Conservation (phyloP, 1,140 invertebrate genomes). For the Drosophila prosaltans region DNA sequence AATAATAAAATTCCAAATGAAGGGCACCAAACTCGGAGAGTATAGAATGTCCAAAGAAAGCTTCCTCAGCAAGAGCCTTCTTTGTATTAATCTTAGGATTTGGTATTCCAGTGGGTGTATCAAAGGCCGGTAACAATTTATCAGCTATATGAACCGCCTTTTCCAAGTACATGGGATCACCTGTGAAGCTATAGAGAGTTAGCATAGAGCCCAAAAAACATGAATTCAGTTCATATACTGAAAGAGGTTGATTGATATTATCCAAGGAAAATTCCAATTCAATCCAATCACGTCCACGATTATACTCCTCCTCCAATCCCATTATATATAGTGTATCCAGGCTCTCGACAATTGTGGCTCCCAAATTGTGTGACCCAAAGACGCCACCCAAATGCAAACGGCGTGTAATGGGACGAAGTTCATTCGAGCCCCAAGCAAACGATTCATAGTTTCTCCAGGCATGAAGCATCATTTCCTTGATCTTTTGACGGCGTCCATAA, state of each 20-base stretch:
- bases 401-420: conserved; percentile 94
- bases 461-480: conserved; percentile 93
- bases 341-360: conserved; percentile 97
- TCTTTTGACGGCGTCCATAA: conserved; percentile 40
- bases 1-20: conserved; percentile 97
- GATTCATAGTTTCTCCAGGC: conserved; percentile 97
- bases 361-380: conserved; percentile 93
- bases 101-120: conserved; percentile 98
- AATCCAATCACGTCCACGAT: conserved; percentile 96
- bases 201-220: conserved; percentile 97
- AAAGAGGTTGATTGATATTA: conserved; percentile 93
- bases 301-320: conserved; percentile 96
- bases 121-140: conserved; percentile 97
- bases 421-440: conserved; percentile 99
- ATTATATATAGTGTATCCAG: conserved; percentile 98
- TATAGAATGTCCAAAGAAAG: conserved; percentile 96
- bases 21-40: conserved; percentile 98
- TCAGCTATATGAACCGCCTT: conserved; percentile 96
- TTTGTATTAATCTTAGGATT: conserved; percentile 92
- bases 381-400: conserved; percentile 95
- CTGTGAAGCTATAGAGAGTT: conserved; percentile 95
- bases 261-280: conserved; percentile 92
- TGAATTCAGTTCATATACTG: conserved; percentile 99
- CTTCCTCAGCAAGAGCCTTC: conserved; percentile 89
- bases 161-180: conserved; percentile 96